Conservation (phyloP, 1,140 invertebrate species). For the Holcopasites calliopsidis region DNA sequence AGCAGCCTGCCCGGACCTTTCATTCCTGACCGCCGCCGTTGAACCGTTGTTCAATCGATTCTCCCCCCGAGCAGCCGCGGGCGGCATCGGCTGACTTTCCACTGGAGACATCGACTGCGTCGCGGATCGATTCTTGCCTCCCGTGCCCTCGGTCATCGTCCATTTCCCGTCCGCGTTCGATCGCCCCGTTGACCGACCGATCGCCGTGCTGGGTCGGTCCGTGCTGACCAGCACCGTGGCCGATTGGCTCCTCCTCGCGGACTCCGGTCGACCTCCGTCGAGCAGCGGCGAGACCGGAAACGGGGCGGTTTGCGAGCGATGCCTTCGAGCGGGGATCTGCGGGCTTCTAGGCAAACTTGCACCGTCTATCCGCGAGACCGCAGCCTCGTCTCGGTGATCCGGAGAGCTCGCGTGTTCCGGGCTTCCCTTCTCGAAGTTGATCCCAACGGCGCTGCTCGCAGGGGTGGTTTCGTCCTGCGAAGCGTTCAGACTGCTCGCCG, state of each 20-base stretch:
- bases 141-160: slow-evolving; percentile 14
- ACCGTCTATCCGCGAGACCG: background rate
- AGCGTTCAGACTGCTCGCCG: background rate
- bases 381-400: background rate
- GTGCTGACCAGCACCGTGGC: slow-evolving; percentile 6
- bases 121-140: slow-evolving; percentile 30
- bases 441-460: background rate
- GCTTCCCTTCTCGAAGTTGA: background rate
- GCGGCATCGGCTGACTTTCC: slow-evolving; percentile 26
- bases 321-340: slow-evolving; percentile 64
- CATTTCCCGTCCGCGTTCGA: slow-evolving; percentile 4
- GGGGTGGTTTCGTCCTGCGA: background rate
- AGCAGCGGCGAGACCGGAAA: slow-evolving; percentile 51
- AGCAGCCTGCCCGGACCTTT: slow-evolving; percentile 11
- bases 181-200: slow-evolving; percentile 14
- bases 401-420: background rate
- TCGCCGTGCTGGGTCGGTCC: background rate
- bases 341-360: slow-evolving; percentile 58
- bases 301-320: slow-evolving; percentile 65
- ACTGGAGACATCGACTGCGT: slow-evolving; percentile 42
- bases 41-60: slow-evolving; percentile 24
- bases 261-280: slow-evolving; percentile 54
- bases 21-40: slow-evolving; percentile 6
- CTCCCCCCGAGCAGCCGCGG: slow-evolving; percentile 18
- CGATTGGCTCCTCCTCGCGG: slow-evolving; percentile 47